Base-by-base conservation (phyloP, 2,113 vertebrate species). In the Cercopithecus mona region DNA sequence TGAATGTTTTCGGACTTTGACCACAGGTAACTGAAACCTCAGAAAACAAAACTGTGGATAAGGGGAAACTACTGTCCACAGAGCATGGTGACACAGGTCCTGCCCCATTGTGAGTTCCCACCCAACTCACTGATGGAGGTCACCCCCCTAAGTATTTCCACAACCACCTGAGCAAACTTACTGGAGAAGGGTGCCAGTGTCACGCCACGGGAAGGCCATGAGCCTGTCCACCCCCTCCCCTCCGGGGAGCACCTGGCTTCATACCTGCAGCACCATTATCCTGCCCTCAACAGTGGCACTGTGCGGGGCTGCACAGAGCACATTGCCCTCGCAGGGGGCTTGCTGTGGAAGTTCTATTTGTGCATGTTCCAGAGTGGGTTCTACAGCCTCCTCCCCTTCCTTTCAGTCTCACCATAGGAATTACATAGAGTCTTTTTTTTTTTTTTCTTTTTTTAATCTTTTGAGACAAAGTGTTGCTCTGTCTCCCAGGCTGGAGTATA, bases 111-210 rank as follows among this genome's bases (percentile, higher is more conserved):
- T 99, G 88, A 98, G 98, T 27, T 98, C 99, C 3, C 99, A 98
- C 85, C 99, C 0, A 2, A 98, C 0, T 30, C 98, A 1, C 97
- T 99, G 45, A 98, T 98, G 96, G 99, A 99, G 97, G 99, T 99
- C 92, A 99, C 98, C 0, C 98, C 99, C 97, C 94, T 82, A 99
- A 99, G 85, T 99, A 99, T 43, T 99, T 99, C 98, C 97, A 99
- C 3, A 99, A 99, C 96, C 99, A 99, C 98, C 99, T 99, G 99
- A 99, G 99, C 0, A 99, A 99, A 97, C 96, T 91, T 99, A 96
- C 98, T 99, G 97, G 99, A 99, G 98, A 99, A 99, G 0, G 99
- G 99, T 0, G 99, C 99, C 0, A 99, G 99, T 98, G 99, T 99
- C 91, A 99, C 98, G 0, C 99, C 99, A 0, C 99, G 99, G 16